These are phyloP conservation scores for Cepaea hortensis DNA, from an alignment of 2,888 invertebrate genomes.

Conservation along the genomic window DNA sequence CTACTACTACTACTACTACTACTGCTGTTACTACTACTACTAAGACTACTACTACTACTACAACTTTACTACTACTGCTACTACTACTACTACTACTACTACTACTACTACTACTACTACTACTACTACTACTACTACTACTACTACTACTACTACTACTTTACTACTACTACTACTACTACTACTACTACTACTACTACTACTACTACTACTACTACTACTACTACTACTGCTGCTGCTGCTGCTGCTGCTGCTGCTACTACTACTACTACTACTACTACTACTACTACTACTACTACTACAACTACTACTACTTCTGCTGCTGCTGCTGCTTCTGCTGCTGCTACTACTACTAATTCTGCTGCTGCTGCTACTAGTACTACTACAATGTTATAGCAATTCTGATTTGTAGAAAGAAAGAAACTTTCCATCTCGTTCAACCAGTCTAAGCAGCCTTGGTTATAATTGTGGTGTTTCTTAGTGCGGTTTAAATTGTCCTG, in stretches of 20 bases:
- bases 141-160: not conserved
- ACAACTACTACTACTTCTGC: not conserved
- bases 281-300: slow-evolving; percentile 39
- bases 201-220: slow-evolving; percentile 38
- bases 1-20: too few species aligned
- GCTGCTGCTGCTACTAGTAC: slow-evolving; percentile 20
- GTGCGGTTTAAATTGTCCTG: too few species aligned
- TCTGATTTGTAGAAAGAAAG: too few species aligned
- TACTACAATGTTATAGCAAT: not conserved
- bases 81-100: slow-evolving; percentile 13
- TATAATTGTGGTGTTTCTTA: too few species aligned
- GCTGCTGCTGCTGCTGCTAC: slow-evolving; percentile 33
- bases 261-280: slow-evolving; percentile 44
- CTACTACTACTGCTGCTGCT: slow-evolving; percentile 29
- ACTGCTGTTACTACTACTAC: slow-evolving; percentile 32
- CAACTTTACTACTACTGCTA: slow-evolving; percentile 25
- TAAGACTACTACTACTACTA: slow-evolving; percentile 28
- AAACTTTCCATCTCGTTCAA: too few species aligned
- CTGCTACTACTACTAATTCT: slow-evolving; percentile 17
- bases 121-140: not conserved
- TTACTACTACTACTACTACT: slow-evolving; percentile 13
- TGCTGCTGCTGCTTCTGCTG: slow-evolving; percentile 8
- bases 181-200: slow-evolving; percentile 36
- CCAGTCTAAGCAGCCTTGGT: too few species aligned
- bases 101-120: not conserved